Evolutionary conservation across 1,140 invertebrate genomes (phyloP).

Genomic region (Zaprionus tsacasi): DNA sequence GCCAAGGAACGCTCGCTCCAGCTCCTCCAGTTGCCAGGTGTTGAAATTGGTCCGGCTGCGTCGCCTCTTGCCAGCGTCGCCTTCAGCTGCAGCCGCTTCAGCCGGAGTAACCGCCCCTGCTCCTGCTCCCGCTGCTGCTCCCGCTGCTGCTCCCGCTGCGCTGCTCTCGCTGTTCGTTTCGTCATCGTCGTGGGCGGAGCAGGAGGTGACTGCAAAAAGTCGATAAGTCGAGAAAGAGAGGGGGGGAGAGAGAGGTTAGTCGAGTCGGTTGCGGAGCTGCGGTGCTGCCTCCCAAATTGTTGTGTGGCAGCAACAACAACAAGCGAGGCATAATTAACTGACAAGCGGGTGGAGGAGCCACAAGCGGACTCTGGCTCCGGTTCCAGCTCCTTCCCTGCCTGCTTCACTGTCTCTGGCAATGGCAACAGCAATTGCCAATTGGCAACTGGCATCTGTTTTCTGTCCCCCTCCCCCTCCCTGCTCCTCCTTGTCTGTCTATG

Average conservation of each 20-base stretch:
- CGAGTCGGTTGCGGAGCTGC: conserved; percentile 8
- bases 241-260: conserved; percentile 12
- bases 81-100: conserved; percentile 88
- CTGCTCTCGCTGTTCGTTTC: conserved; percentile 51
- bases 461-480: background rate
- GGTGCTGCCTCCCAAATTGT: conserved; percentile 7
- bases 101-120: conserved; percentile 85
- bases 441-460: conserved; percentile 22
- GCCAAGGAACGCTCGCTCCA: conserved; percentile 97
- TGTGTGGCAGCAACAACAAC: conserved; percentile 15
- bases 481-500: conserved; percentile 11
- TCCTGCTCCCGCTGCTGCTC: conserved; percentile 85
- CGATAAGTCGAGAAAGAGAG: conserved; percentile 38
- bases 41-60: conserved; percentile 99
- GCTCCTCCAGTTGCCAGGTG: conserved; percentile 98
- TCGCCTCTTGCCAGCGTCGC: conserved; percentile 87
- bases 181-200: conserved; percentile 38
- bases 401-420: background rate
- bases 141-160: background rate
- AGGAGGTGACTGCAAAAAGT: conserved; percentile 43
- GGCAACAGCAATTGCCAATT: conserved; percentile 4
- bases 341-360: conserved; percentile 2
- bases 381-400: too few relatives aligned
- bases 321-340: conserved; percentile 60
- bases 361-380: background rate